A percentile compares a stretch with the other conserved stretches of the same genome.
Conservation (phyloP, 2,888 invertebrate genomes). For the Nebria brevicollis region DNA sequence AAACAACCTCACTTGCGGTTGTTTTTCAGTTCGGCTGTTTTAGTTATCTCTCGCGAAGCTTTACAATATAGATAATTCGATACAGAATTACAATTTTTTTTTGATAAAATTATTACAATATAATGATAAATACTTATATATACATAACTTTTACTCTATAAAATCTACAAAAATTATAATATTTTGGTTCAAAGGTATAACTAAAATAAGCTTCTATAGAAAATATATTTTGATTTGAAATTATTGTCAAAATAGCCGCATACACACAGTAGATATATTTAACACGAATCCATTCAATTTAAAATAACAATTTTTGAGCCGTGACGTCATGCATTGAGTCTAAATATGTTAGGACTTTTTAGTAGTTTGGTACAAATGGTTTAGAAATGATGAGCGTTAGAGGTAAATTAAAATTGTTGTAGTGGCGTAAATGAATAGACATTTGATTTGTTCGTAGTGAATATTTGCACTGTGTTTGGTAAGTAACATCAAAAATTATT, state of each 20-base stretch:
- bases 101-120: neutral
- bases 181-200: neutral
- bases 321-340: too few species aligned
- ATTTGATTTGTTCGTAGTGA: neutral
- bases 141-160: neutral
- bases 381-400: too few species aligned
- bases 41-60: neutral
- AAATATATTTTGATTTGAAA: neutral
- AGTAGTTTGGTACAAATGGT: too few species aligned
- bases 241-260: neutral
- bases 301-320: neutral
- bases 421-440: too few species aligned
- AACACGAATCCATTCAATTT: neutral
- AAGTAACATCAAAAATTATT: neutral
- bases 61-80: conserved; percentile 1
- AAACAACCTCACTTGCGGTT: neutral
- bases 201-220: neutral
- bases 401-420: too few species aligned
- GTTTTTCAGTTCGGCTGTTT: neutral
- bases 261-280: neutral
- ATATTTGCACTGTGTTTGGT: neutral
- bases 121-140: conserved; percentile 1
- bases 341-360: too few species aligned
- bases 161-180: neutral
- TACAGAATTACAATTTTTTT: neutral